These are phyloP conservation scores for Pyrgilauda ruficollis DNA, from an alignment of 2,113 vertebrate species.

Conservation along the genomic window DNA sequence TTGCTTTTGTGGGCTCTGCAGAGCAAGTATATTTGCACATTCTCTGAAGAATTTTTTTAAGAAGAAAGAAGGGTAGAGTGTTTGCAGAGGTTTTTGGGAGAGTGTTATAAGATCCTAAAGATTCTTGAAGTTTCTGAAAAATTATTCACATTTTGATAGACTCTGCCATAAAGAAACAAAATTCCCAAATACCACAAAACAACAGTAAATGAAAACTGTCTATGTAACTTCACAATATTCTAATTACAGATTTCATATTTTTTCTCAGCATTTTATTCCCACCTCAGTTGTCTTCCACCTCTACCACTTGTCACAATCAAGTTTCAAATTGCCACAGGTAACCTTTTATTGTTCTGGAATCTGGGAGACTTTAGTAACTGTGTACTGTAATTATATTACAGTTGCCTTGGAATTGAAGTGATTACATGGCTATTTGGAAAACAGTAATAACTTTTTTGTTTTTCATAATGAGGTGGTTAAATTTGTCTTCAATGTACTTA, in stretches of 20 bases:
- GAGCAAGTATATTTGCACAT: background rate
- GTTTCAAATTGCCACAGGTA: background rate
- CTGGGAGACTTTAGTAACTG: background rate
- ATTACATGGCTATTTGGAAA: constrained; percentile 23
- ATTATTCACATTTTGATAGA: background rate
- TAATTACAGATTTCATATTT: background rate
- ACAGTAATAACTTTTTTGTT: background rate
- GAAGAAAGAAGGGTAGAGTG: background rate
- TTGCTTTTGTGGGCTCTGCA: background rate
- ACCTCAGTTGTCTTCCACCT: background rate
- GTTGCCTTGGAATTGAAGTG: background rate
- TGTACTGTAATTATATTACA: background rate
- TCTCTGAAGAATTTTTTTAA: background rate
- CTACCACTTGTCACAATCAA: background rate
- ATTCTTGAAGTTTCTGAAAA: background rate
- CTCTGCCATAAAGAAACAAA: background rate
- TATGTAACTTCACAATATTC: background rate
- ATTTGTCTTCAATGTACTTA: background rate
- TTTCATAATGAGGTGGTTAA: background rate
- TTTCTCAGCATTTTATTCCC: background rate
- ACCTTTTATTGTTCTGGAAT: background rate
- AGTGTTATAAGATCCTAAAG: background rate
- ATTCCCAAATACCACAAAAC: background rate
- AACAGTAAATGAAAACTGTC: background rate
- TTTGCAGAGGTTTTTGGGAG: background rate